Evolutionary conservation across 2,797 vertebrate genomes (phyloP), one percentile per base, ranked within the genome.

Genomic region (Myripristis murdjan): DNA sequence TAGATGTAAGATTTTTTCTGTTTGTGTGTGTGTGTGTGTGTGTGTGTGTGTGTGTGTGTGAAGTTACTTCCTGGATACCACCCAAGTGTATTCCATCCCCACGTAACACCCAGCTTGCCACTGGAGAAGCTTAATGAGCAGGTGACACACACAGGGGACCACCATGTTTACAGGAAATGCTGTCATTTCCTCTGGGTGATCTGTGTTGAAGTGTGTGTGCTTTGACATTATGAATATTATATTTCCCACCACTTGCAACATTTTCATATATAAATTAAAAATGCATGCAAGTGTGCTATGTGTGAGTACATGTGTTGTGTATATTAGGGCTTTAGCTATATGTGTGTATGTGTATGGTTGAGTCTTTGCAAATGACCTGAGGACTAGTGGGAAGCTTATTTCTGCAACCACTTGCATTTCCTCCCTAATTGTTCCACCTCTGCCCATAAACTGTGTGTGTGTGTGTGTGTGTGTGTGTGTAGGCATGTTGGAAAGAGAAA

Each of bases 351-450:
- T 63, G 53, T 64, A 66, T 67, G 76, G 75, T 72, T 64, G 57
- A 87, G 64, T 43, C 46, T 84, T 53, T 79, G 73, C 61, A 89
- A 92, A 91, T 70, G 79, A 88, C 87, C 75, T 16, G 2, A 70
- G 74, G 70, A 85, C 79, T 64, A 55, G 44, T 60, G 84, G 84
- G 83, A 85, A 83, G 71, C 66, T 43, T 64, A 64, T 85, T 90
- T 91, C 72, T 88, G 85, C 91, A 87, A 68, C 55, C 39, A 54
- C 82, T 72, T 81, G 87, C 85, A 80, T 74, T 90, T 89, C 60
- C 33, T 23, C 55, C 55, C 56, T 90, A 90, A 90, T 92, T 91
- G 82, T 89, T 80, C 75, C 77, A 85, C 72, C 58, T 75, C 77
- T 80, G 52, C 79, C 51, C 65, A 60, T 78, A 69, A 82, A 76